phyloP scores from a whole-genome alignment of 2,888 invertebrate species.

The Eulithis testata region DNA sequence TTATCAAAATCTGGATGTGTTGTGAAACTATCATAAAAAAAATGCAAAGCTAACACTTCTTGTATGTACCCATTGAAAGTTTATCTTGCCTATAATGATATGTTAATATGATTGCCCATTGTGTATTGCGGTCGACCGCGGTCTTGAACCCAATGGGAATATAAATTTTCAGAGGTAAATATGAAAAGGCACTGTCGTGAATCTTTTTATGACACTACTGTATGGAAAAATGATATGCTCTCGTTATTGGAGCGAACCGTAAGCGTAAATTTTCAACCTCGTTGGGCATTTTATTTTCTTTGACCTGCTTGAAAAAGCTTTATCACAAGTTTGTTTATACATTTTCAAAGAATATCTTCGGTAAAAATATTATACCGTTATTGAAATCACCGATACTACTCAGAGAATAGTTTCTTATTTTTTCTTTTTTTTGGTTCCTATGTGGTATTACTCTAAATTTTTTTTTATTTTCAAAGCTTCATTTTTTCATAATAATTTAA shows the following conservation, averaged over 20 bases:
- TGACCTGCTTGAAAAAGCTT: slow-evolving; percentile 27
- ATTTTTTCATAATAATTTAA: too few species aligned
- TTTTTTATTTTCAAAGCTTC: too few species aligned
- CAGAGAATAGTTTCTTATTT: too few species aligned
- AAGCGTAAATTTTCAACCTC: slow-evolving; percentile 57
- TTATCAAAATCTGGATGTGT: neutral
- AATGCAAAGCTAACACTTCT: slow-evolving; percentile 1
- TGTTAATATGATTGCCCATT: slow-evolving; percentile 81
- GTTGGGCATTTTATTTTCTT: slow-evolving; percentile 47
- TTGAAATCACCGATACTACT: too few species aligned
- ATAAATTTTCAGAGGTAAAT: slow-evolving; percentile 81
- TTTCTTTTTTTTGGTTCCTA: too few species aligned
- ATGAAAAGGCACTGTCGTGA: slow-evolving; percentile 70
- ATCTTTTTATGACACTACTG: slow-evolving; percentile 72
- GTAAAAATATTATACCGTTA: too few species aligned
- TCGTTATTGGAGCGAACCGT: slow-evolving; percentile 58
- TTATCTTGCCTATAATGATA: slow-evolving; percentile 66
- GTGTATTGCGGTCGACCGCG: slow-evolving; percentile 73
- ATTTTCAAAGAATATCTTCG: too few species aligned
- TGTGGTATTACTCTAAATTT: too few species aligned
- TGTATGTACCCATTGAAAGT: slow-evolving; percentile 37
- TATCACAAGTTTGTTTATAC: neutral
- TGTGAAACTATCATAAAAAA: neutral
- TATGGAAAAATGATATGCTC: slow-evolving; percentile 69
- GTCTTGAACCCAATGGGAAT: slow-evolving; percentile 71